Evolutionary conservation across 2,888 invertebrate genomes (phyloP).

Genomic region (Aspidiotus rigidus): DNA sequence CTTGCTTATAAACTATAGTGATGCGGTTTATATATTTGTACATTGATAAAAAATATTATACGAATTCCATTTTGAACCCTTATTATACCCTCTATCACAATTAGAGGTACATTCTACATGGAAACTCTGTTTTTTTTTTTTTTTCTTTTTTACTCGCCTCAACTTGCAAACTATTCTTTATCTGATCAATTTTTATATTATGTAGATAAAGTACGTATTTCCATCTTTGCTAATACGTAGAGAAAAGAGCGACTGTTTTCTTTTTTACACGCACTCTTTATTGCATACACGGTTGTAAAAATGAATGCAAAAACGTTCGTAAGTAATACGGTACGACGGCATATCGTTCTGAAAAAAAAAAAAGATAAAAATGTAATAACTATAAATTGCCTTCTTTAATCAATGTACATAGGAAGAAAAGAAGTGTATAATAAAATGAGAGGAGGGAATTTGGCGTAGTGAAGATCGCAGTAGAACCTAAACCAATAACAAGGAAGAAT

Average conservation of each 20-base stretch:
- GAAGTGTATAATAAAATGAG: not conserved
- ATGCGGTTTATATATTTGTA: too few relatives aligned
- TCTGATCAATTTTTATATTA: slow-evolving; percentile 1
- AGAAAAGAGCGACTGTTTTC: not conserved
- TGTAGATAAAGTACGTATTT: too few relatives aligned
- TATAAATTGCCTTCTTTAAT: slow-evolving; percentile 33
- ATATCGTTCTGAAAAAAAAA: slow-evolving; percentile 29
- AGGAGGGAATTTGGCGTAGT: not conserved
- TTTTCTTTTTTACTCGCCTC: too few relatives aligned
- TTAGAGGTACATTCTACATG: too few relatives aligned
- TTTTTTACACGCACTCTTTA: slow-evolving; percentile 12
- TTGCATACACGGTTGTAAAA: slow-evolving; percentile 23
- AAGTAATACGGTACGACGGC: not conserved
- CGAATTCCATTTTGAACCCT: too few relatives aligned
- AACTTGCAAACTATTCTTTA: not conserved
- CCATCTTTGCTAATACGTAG: not conserved
- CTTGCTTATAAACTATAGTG: too few relatives aligned
- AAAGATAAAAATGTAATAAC: slow-evolving; percentile 33
- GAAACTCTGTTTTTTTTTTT: too few relatives aligned
- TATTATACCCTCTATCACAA: too few relatives aligned
- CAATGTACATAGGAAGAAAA: slow-evolving; percentile 17
- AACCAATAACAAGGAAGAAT: slow-evolving; percentile 29
- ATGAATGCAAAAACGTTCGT: slow-evolving; percentile 6
- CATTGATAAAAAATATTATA: too few relatives aligned
- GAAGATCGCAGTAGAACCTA: not conserved